A percentile compares a stretch with the other conserved stretches of the same genome.
These are phyloP conservation scores for Himalopsyche japonica DNA, from an alignment of 2,888 invertebrate genomes.

Conservation along the genomic window DNA sequence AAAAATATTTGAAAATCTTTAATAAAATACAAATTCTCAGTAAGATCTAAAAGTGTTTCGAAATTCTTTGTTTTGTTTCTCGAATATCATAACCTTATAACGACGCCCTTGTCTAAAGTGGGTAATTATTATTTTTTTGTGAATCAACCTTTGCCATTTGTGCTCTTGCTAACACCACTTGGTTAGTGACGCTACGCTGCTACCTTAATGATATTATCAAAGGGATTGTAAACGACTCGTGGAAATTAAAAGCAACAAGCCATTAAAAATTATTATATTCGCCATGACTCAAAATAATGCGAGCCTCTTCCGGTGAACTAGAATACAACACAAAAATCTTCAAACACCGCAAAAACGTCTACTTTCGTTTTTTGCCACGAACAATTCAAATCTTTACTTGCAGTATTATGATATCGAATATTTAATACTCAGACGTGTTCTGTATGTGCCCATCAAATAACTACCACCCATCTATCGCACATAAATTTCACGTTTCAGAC, in stretches of 20 bases:
- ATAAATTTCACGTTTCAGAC: too few relatives aligned
- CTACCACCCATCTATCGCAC: too few relatives aligned
- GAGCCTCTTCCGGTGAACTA: neutral
- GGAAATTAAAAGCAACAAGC: slow-evolving; percentile 8
- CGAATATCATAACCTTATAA: neutral
- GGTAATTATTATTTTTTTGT: neutral
- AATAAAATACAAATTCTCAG: too few relatives aligned
- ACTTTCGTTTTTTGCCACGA: too few relatives aligned
- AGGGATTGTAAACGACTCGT: neutral
- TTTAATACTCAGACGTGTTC: too few relatives aligned
- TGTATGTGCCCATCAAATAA: too few relatives aligned
- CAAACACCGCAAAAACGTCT: too few relatives aligned
- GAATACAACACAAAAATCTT: neutral
- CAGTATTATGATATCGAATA: too few relatives aligned
- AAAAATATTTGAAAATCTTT: too few relatives aligned
- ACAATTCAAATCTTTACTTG: too few relatives aligned
- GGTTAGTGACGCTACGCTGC: neutral
- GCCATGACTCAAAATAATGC: neutral
- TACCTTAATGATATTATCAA: neutral
- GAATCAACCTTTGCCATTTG: neutral
- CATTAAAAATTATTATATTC: neutral
- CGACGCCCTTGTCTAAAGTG: neutral
- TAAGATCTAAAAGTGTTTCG: too few relatives aligned
- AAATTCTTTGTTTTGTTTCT: too few relatives aligned
- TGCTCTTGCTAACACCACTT: neutral